Percentiles rank a stretch among this genome's conserved stretches.
These are phyloP conservation scores for Melanotaenia boesemani DNA, from an alignment of 2,797 vertebrate genomes.

Conservation along the genomic window DNA sequence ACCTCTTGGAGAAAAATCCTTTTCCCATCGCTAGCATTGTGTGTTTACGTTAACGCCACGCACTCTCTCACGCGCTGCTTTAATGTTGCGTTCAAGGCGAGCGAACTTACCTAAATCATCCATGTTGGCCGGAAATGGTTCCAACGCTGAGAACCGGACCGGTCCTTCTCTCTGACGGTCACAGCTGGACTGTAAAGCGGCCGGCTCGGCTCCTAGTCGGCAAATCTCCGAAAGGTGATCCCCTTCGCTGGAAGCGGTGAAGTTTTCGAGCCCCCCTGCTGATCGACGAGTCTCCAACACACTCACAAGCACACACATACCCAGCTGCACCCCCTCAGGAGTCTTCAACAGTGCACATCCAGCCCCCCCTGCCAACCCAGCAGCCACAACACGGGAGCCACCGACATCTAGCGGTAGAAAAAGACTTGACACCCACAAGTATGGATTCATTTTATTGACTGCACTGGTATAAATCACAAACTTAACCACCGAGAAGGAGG, in stretches of 20 bases:
- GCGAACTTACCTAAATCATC: slow-evolving; percentile 84
- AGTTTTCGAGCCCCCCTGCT: slow-evolving; percentile 76
- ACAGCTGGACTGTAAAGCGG: slow-evolving; percentile 43
- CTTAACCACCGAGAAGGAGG: not conserved
- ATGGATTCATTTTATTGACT: not conserved
- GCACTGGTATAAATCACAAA: not conserved
- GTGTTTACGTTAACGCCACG: slow-evolving; percentile 1
- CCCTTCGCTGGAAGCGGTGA: slow-evolving; percentile 51
- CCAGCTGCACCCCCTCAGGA: slow-evolving; percentile 42
- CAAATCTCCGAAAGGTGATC: slow-evolving; percentile 6
- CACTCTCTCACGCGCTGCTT: slow-evolving; percentile 10
- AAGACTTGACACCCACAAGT: not conserved
- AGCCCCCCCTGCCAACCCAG: slow-evolving; percentile 45
- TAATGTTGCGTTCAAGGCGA: slow-evolving; percentile 46
- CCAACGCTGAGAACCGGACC: slow-evolving; percentile 55
- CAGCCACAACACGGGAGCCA: not conserved
- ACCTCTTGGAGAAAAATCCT: not conserved
- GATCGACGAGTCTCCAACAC: slow-evolving; percentile 57
- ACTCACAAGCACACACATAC: slow-evolving; percentile 28
- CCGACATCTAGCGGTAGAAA: slow-evolving; percentile 49
- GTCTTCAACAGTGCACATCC: slow-evolving; percentile 52
- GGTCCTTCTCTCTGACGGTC: slow-evolving; percentile 50
- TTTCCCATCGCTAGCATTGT: not conserved
- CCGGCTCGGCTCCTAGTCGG: slow-evolving; percentile 22
- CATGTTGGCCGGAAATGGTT: slow-evolving; percentile 80